Evolutionary conservation across 2,888 invertebrate genomes (phyloP), one percentile per base, ranked within the genome.

Genomic region (Hedya salicella): DNA sequence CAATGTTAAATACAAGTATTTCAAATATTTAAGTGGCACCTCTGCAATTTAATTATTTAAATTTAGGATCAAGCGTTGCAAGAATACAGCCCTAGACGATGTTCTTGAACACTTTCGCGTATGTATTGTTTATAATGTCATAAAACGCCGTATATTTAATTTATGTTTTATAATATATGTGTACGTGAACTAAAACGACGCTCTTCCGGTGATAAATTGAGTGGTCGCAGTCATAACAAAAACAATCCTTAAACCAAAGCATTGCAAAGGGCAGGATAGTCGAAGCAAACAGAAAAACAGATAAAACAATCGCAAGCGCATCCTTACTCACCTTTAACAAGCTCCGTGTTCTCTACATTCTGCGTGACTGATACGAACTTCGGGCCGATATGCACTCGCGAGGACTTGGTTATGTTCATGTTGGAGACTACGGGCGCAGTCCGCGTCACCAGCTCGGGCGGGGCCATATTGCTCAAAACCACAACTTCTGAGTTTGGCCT

Each of bases 321-420:
- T 57, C 21, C 17, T 32, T 57, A 36, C 86, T 88, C 75, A 91
- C 91, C 90, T 86, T 88, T 88, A 69, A 91, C 79, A 73, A 88
- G 83, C 72, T 89, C 89, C 13, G 81, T 83, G 76, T 84, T 86
- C 69, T 88, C 86, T 2, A 91, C 82, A 68, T 86, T 88, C 68
- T 89, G 88, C 3, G 86, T 89, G 57, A 90, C 85, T 11, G 84
- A 82, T 17, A 87, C 82, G 69, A 90, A 84, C 73, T 87, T 88
- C 14, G 88, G 85, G 3, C 91, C 91, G 64, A 91, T 79, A 75
- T 90, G 90, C 44, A 89, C 82, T 14, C 80, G 77, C 1, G 83
- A 78, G 3, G 88, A 88, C 60, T 85, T 85, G 57, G 79, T 82
- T 11, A 90, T 85, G 69, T 84, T 87, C 40, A 90, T 73, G 61